Evolutionary conservation across 2,888 invertebrate genomes (phyloP).

Genomic region (Aquatica leii): DNA sequence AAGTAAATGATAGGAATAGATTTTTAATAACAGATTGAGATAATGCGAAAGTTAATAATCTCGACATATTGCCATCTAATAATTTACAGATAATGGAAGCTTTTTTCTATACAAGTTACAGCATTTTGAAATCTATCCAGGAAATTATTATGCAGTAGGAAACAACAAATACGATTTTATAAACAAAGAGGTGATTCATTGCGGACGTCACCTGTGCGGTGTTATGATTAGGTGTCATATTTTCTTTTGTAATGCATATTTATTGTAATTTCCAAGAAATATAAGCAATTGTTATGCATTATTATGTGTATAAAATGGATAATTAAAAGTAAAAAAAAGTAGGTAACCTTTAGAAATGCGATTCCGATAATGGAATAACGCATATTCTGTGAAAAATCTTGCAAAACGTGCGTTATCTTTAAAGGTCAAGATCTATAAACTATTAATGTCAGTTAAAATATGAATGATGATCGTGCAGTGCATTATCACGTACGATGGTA

Average conservation of each 20-base stretch:
- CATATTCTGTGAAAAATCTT: background rate
- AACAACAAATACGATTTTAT: background rate
- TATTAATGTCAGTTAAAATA: background rate
- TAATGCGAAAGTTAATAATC: too few species aligned
- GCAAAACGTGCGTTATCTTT: background rate
- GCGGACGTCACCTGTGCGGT: slow-evolving; percentile 16
- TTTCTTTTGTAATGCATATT: slow-evolving; percentile 13
- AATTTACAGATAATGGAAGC: too few species aligned
- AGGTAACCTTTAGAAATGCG: background rate
- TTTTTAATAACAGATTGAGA: too few species aligned
- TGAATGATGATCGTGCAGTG: too few species aligned
- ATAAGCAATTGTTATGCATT: background rate
- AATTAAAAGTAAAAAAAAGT: background rate
- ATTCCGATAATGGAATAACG: slow-evolving; percentile 2
- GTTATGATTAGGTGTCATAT: slow-evolving; percentile 35
- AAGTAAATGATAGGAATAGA: too few species aligned
- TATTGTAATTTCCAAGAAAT: background rate
- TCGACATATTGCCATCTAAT: too few species aligned
- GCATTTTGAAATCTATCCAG: too few species aligned
- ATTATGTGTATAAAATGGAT: background rate
- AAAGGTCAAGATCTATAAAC: slow-evolving; percentile 2
- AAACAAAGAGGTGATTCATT: slow-evolving; percentile 12
- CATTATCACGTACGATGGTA: too few species aligned
- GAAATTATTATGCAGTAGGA: too few species aligned
- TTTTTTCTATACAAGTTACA: too few species aligned